Evolutionary conservation across 2,113 vertebrate genomes (phyloP), one percentile per base, ranked within the genome.

Genomic region (Acrocephalus arundinaceus): DNA sequence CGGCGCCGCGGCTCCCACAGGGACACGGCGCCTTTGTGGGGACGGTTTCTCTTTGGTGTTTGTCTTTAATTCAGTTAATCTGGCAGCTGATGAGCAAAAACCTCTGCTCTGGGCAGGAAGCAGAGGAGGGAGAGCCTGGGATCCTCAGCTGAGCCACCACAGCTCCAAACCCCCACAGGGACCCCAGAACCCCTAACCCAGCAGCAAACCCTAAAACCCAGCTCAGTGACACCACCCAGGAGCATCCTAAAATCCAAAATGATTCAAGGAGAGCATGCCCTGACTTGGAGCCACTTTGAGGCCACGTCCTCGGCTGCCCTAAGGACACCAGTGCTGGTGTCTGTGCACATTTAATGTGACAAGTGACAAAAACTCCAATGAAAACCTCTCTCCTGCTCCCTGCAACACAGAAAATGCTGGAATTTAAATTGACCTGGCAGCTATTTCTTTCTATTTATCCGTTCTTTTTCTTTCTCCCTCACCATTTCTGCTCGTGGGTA

Each of bases 1-100:
- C 70, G 30, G 37, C 16, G 2, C 62, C 7, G 80, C 1, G 2
- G 75, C 54, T 62, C n/a, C 76, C 43, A 2, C 2, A 2, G 67
- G 79, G 85, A 45, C 0, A 15, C 18, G 3, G 49, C 0, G 8
- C 7, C 5, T 17, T 19, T 13, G 7, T 27, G 12, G 81, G 31
- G 15, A 16, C 2, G 28, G 12, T 33, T 74, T 61, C 61, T 33
- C 4, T 7, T 3, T 7, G 17, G 28, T 27, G 33, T 43, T 82
- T 52, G 72, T 0, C 55, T 72, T 61, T 27, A 61, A 67, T 54
- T 86, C 54, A 14, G 52, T 62, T 76, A 11, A 43, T 58, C 81
- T 76, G 68, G 58, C 8, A 43, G 62, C 82, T 45, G 43, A 80
- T 19, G 65, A 94, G 52, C 62, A 15, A 13, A 82, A 65, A 43